Base-by-base conservation (phyloP, 1,140 invertebrate genomes). In the Gonatopus flavifemur region DNA sequence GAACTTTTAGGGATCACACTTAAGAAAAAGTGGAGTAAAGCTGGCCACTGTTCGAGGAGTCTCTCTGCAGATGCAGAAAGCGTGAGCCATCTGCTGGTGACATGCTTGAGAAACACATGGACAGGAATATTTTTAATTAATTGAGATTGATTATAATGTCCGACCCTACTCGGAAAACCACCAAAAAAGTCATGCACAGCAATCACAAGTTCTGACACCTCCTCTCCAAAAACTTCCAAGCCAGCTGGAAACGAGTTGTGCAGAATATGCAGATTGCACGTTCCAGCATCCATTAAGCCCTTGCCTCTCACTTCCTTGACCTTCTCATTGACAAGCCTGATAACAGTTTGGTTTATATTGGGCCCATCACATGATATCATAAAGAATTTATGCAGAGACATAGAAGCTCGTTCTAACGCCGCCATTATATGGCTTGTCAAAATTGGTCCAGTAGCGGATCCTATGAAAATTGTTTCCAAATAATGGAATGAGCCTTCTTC, bases 281-380 rank as follows among this genome's bases (percentile, higher is more conserved):
- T 40, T 15, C 55, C 52, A n/a, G 49, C 35, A 36, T 45, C 31
- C 12, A 56, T 10, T 10, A 57, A 37, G 10, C 28, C 12, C 22
- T 56, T 40, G 6, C 32, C 16, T 20, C 52, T 22, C n/a, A 57
- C 25, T 28, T 36, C 22, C 38, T 52, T 60, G 33, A 57, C 37
- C 1, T 16, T 13, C 18, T 63, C 57, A 60, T 63, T 58, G 13
- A 66, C 15, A n/a, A 55, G 25, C 5, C 25, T 35, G 49, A 51
- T 54, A 13, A 65, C 45, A 19, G 46, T 57, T 28, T 67, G 65
- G 32, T 63, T 66, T 0, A 66, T 55, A 49, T 65, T 63, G 15
- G 57, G 60, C n/a, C 60, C 57, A 62, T 64, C 62, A 42, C 31
- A 40, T 9, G 48, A 55, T 16, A 66, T 31, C 43, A 42, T 55